A percentile compares a stretch with the other conserved stretches of the same genome.
Conservation (phyloP, 2,113 vertebrate genomes). For the Corythornis vintsioides region DNA sequence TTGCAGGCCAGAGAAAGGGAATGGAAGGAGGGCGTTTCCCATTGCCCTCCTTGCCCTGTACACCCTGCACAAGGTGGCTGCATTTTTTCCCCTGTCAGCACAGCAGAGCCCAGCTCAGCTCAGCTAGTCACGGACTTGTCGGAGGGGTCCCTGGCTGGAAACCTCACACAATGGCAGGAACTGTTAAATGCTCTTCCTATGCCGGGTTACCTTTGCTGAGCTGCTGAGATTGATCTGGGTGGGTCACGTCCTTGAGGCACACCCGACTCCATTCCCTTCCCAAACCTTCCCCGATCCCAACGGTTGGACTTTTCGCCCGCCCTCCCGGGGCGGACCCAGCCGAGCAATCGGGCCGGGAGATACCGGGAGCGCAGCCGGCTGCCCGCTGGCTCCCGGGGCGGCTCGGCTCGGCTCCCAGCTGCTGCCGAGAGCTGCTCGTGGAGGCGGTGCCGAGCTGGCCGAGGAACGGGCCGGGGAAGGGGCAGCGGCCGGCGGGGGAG, state of each 20-base stretch:
- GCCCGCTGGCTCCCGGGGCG: background rate
- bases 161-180: background rate
- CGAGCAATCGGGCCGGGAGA: background rate
- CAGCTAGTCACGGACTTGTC: background rate
- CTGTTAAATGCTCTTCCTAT: background rate
- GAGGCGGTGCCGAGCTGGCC: background rate
- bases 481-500: background rate
- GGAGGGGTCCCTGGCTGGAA: background rate
- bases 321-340: background rate
- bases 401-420: background rate
- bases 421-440: background rate
- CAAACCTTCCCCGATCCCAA: background rate
- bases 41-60: background rate
- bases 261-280: background rate
- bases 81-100: no score
- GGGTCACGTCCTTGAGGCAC: background rate
- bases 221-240: background rate
- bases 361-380: background rate
- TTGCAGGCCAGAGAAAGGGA: background rate
- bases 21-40: background rate
- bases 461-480: background rate
- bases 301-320: rapidly evolving
- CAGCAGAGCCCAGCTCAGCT: no score
- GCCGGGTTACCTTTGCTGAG: background rate
- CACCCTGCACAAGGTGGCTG: background rate